Evolutionary conservation across 1,140 invertebrate genomes (phyloP).

Genomic region (Drosophila watanabei): DNA sequence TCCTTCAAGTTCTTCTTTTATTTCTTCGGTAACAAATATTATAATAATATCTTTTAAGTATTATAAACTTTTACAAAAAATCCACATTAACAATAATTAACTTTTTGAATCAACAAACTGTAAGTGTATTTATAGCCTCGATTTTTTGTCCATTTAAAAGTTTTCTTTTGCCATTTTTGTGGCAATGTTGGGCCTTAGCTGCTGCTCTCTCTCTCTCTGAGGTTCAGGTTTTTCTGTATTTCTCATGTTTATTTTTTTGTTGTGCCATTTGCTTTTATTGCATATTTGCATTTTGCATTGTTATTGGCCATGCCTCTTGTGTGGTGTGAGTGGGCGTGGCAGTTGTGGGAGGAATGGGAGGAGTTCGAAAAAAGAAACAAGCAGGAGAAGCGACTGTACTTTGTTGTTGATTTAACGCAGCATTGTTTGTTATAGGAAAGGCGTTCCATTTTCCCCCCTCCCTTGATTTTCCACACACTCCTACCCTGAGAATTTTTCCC

Average conservation of each 20-base stretch:
- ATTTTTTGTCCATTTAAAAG: conserved; percentile 1
- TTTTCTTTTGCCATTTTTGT: conserved; percentile 22
- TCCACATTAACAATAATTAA: not conserved
- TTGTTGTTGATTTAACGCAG: conserved; percentile 63
- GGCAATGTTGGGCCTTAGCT: not conserved
- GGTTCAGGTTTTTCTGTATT: conserved; percentile 19
- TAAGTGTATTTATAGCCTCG: conserved; percentile 16
- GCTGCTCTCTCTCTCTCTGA: not conserved
- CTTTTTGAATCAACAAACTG: not conserved
- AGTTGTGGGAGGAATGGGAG: conserved; percentile 14
- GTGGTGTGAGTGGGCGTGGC: conserved; percentile 16
- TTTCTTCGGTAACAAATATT: not conserved
- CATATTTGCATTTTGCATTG: conserved; percentile 81
- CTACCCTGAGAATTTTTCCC: not conserved
- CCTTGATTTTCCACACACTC: too few relatives aligned
- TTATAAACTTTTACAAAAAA: not conserved
- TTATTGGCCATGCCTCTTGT: conserved; percentile 64
- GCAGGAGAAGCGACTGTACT: conserved; percentile 31
- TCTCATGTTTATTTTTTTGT: conserved; percentile 31
- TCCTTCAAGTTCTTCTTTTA: not conserved
- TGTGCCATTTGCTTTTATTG: conserved; percentile 67
- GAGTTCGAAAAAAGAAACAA: conserved; percentile 2
- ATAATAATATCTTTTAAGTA: not conserved
- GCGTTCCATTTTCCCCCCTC: not conserved
- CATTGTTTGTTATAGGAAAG: conserved; percentile 44